A percentile compares a stretch with the other conserved stretches of the same genome.
These are phyloP conservation scores for Pseudomyrmex gracilis DNA, from an alignment of 1,140 invertebrate species.

Conservation along the genomic window DNA sequence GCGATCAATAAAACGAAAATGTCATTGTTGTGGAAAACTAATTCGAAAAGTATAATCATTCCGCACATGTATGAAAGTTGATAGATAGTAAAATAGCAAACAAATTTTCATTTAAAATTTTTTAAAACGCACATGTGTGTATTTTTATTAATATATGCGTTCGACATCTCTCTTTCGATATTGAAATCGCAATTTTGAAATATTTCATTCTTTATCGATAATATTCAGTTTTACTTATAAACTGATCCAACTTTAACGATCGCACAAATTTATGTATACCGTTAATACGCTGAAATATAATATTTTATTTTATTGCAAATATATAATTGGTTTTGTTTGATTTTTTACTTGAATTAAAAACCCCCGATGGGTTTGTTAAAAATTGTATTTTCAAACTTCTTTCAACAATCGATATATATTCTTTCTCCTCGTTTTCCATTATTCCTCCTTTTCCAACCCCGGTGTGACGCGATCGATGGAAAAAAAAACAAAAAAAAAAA, in stretches of 20 bases:
- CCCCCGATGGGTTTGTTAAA: too few species aligned
- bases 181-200: too few species aligned
- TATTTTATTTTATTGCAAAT: too few species aligned
- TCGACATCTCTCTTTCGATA: not conserved
- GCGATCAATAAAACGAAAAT: slow-evolving; percentile 28
- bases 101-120: too few species aligned
- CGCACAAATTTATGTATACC: too few species aligned
- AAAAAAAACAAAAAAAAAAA: slow-evolving; percentile 1
- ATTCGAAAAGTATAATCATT: not conserved
- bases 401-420: not conserved
- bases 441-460: slow-evolving; percentile 8
- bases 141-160: not conserved
- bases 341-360: too few species aligned
- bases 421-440: not conserved
- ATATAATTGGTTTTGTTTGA: too few species aligned
- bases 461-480: not conserved
- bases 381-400: too few species aligned
- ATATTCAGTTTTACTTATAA: too few species aligned
- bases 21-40: not conserved
- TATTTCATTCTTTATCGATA: too few species aligned
- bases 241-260: too few species aligned
- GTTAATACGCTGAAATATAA: too few species aligned
- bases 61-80: not conserved
- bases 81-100: not conserved
- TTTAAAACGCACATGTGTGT: not conserved